Conservation (phyloP, 2,113 vertebrate genomes). For the Phrynosoma platyrhinos region DNA sequence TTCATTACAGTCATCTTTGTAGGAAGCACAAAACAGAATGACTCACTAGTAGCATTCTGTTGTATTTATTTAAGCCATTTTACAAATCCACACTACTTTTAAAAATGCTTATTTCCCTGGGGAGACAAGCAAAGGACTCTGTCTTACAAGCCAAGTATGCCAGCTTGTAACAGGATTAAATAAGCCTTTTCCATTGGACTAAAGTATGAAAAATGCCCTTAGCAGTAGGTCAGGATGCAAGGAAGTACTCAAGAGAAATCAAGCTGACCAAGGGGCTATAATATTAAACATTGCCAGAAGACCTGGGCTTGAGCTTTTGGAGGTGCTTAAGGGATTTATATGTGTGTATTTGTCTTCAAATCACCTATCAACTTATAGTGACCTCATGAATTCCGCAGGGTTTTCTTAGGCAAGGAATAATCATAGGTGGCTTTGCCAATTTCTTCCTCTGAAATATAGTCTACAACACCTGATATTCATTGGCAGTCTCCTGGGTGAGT, state of each 20-base stretch:
- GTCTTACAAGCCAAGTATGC: conserved; percentile 43
- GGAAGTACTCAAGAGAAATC: conserved; percentile 47
- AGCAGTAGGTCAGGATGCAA: conserved; percentile 53
- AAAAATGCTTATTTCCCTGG: conserved; percentile 64
- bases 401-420: no score
- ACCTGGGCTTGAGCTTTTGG: conserved; percentile 16
- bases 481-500: no score
- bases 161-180: conserved; percentile 63
- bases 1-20: conserved; percentile 35
- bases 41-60: conserved; percentile 35
- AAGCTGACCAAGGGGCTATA: conserved; percentile 25
- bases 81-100: conserved; percentile 53
- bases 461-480: no score
- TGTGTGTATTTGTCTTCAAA: no score
- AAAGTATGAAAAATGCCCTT: conserved; percentile 57
- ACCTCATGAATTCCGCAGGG: no score
- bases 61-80: conserved; percentile 65
- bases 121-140: conserved; percentile 56
- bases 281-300: conserved; percentile 31
- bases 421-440: no score
- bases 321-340: conserved; percentile 13
- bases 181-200: conserved; percentile 50
- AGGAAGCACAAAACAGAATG: conserved; percentile 45
- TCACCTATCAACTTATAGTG: no score
- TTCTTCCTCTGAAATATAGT: no score